A percentile compares a stretch with the other conserved stretches of the same genome.
These are phyloP conservation scores for Rana temporaria DNA, from an alignment of 2,113 vertebrate species.

Conservation along the genomic window DNA sequence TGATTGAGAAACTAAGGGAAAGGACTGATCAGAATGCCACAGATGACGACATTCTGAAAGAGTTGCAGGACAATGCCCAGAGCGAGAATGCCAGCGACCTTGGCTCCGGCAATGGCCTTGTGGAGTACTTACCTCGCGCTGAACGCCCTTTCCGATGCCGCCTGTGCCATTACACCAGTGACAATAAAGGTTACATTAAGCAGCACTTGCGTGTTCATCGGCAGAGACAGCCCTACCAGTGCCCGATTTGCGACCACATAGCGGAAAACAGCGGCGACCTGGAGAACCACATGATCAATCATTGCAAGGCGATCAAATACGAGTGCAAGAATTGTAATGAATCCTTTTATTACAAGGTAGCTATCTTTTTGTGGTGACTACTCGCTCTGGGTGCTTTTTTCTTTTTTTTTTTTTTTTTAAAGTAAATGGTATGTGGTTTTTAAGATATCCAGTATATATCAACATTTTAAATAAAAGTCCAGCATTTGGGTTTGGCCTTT, in stretches of 20 bases:
- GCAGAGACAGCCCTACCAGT: constrained; percentile 93
- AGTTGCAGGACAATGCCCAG: constrained; percentile 92
- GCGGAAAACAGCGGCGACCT: constrained; percentile 87
- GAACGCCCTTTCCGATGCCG: constrained; percentile 92
- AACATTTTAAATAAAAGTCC: too few species aligned
- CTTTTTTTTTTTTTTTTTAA: too few species aligned
- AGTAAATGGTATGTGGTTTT: too few species aligned
- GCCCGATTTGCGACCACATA: constrained; percentile 95
- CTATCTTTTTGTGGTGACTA: too few species aligned
- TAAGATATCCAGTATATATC: too few species aligned
- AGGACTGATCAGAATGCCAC: constrained; percentile 94
- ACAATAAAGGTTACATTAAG: constrained; percentile 96
- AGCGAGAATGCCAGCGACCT: constrained; percentile 71
- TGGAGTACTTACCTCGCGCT: constrained; percentile 84
- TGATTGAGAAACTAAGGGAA: constrained; percentile 92
- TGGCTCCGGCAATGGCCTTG: constrained; percentile 70
- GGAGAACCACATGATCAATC: constrained; percentile 94
- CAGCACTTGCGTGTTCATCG: constrained; percentile 93
- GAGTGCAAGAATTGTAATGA: constrained; percentile 89
- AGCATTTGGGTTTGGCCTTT: too few species aligned
- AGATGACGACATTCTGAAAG: constrained; percentile 94
- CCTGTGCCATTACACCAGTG: constrained; percentile 90
- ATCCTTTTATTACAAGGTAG: constrained; percentile 94
- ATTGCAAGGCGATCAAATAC: constrained; percentile 91
- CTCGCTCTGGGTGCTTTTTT: too few species aligned